Conservation (phyloP, 2,113 vertebrate species). For the Hucho hucho region DNA sequence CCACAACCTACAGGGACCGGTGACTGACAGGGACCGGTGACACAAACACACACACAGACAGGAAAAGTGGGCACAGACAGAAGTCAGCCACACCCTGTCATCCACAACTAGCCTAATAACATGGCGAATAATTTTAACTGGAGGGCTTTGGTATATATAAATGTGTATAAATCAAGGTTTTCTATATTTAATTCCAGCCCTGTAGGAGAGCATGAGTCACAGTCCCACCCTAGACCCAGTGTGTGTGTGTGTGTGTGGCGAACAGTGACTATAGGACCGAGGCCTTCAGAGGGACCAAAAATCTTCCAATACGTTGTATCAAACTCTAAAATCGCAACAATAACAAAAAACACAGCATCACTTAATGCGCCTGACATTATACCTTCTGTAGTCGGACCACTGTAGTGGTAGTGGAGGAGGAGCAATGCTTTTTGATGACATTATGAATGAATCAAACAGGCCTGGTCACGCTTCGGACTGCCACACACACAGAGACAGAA, state of each 20-base stretch:
- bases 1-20: background rate
- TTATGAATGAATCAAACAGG: no score
- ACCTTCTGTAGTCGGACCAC: no score
- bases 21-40: background rate
- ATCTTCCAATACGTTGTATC: no score
- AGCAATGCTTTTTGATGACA: no score
- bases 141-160: constrained; percentile 46
- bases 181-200: constrained; percentile 45
- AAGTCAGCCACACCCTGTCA: constrained; percentile 43
- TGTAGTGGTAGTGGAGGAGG: no score
- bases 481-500: no score
- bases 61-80: constrained; percentile 7
- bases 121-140: constrained; percentile 46
- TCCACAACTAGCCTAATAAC: constrained; percentile 53
- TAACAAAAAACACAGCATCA: no score
- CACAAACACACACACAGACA: constrained; percentile 7
- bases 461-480: no score
- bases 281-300: no score
- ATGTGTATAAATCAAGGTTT: constrained; percentile 34
- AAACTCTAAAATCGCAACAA: no score
- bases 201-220: constrained; percentile 47
- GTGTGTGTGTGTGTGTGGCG: background rate
- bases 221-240: constrained; percentile 44
- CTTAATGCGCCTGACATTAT: no score
- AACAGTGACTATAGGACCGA: no score